Evolutionary conservation across 2,113 vertebrate genomes (phyloP), one percentile per base, ranked within the genome.

Genomic region (Rhynchomys soricoides): DNA sequence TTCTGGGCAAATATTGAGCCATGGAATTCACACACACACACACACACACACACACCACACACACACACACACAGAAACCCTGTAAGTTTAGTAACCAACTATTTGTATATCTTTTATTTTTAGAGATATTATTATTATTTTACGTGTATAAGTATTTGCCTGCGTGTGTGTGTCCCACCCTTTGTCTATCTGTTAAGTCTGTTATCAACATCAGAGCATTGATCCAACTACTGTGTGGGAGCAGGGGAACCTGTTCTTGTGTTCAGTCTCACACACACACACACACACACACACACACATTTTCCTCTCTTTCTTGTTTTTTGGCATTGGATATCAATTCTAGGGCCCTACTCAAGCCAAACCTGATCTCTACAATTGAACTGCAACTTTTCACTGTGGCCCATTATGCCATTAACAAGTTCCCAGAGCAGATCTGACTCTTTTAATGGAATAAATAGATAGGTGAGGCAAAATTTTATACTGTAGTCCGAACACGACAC

Each of bases 321-420:
- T 86, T 45, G 62, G 43, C 37, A 68, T 34, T 48, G 40, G 40
- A 62, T 31, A 59, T 62, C 19, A 37, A 48, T 34, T 48, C 29
- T 48, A 86, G 40, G 17, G 17, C 13, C 29, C 55, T 85, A 19
- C 26, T 45, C 40, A 64, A 40, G 48, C 43, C 75, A 48, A 75
- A 2, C 13, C 26, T 34, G 4, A 50, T 55, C 13, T 59, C 79
- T n/a, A 37, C 68, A 26, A 62, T 31, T 29, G 59, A 64, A 1
- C 57, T 52, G 29, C 62, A 94, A 83, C 8, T 90, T 92, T 94
- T 79, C 87, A 93, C 50, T 96, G 83, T 48, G 50, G 8, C 66
- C n/a, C n/a, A 81, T 90, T 85, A 75, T 55, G 86, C 48, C n/a
- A n/a, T 78, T 48, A 94, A 62, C 64, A 31, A 62, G 31, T 73